Conservation (phyloP, 1,140 invertebrate species). For the Euschistus heros region DNA sequence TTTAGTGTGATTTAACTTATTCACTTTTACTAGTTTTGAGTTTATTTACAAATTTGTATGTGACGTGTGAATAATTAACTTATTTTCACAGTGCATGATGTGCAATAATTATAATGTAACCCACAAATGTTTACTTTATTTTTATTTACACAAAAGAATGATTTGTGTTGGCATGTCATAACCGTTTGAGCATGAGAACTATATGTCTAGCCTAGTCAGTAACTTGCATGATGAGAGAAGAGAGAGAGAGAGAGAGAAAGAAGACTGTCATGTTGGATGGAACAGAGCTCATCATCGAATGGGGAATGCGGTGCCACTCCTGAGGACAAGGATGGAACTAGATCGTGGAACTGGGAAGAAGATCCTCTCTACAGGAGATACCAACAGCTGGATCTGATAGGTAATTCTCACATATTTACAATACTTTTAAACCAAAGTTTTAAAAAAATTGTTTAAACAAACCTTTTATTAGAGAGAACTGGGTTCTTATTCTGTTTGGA, state of each 20-base stretch:
- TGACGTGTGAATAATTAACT: too few relatives aligned
- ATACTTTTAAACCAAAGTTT: too few relatives aligned
- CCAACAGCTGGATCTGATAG: slow-evolving; percentile 54
- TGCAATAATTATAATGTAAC: too few relatives aligned
- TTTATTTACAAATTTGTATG: too few relatives aligned
- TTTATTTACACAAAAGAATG: neutral
- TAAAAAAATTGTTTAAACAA: too few relatives aligned
- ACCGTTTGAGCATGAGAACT: slow-evolving; percentile 19
- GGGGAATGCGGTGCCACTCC: slow-evolving; percentile 33
- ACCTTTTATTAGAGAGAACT: too few relatives aligned
- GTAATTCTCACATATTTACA: slow-evolving; percentile 3
- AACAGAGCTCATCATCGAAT: slow-evolving; percentile 12
- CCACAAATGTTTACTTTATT: too few relatives aligned
- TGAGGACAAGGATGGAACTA: slow-evolving; percentile 30
- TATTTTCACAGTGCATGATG: too few relatives aligned
- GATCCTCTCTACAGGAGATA: slow-evolving; percentile 43
- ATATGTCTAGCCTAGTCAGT: slow-evolving; percentile 24
- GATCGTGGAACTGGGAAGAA: slow-evolving; percentile 31
- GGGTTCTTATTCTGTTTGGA: too few relatives aligned
- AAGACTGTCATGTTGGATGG: slow-evolving; percentile 17
- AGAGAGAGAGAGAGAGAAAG: slow-evolving; percentile 9
- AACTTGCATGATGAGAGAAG: slow-evolving; percentile 12
- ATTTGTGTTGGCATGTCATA: neutral
- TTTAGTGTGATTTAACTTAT: too few relatives aligned
- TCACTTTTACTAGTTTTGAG: too few relatives aligned